These are phyloP conservation scores for Syngnathoides biaculeatus DNA, from an alignment of 2,113 vertebrate species.

Conservation along the genomic window DNA sequence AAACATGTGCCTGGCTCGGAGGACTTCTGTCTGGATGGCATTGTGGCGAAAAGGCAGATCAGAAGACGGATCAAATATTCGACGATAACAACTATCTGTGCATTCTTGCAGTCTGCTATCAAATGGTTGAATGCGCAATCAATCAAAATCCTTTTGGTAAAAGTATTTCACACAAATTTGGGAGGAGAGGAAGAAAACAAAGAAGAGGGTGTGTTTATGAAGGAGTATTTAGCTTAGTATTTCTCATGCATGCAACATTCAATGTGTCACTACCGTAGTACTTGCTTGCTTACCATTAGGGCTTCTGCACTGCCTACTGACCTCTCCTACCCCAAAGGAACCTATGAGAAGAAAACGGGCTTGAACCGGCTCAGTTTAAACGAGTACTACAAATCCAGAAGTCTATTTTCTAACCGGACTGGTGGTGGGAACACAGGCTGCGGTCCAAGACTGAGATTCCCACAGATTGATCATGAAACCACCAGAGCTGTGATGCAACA, in stretches of 20 bases:
- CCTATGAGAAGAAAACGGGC: conserved; percentile 62
- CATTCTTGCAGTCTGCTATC: background rate
- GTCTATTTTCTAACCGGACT: conserved; percentile 74
- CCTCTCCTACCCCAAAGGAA: conserved; percentile 44
- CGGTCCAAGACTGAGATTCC: conserved; percentile 74
- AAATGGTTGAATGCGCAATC: conserved; percentile 19
- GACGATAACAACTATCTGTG: background rate
- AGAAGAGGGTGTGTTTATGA: background rate
- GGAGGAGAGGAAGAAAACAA: conserved; percentile 19
- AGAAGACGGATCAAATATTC: background rate
- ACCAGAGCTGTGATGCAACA: conserved; percentile 67
- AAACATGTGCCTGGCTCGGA: conserved; percentile 19
- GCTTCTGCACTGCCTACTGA: conserved; percentile 47
- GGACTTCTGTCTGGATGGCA: conserved; percentile 48
- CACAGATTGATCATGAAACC: conserved; percentile 75
- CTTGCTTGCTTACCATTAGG: conserved; percentile 74
- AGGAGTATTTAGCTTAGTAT: conserved; percentile 6
- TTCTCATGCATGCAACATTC: conserved; percentile 69
- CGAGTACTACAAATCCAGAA: conserved; percentile 56
- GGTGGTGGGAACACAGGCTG: conserved; percentile 74
- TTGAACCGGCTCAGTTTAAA: conserved; percentile 62
- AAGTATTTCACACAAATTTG: conserved; percentile 24
- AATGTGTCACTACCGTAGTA: conserved; percentile 48
- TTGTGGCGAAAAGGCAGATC: conserved; percentile 39
- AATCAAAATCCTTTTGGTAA: conserved; percentile 16